A percentile compares a stretch with the other conserved stretches of the same genome.
Evolutionary conservation across 1,140 invertebrate genomes (phyloP).

Genomic region (Micrasema minimum): DNA sequence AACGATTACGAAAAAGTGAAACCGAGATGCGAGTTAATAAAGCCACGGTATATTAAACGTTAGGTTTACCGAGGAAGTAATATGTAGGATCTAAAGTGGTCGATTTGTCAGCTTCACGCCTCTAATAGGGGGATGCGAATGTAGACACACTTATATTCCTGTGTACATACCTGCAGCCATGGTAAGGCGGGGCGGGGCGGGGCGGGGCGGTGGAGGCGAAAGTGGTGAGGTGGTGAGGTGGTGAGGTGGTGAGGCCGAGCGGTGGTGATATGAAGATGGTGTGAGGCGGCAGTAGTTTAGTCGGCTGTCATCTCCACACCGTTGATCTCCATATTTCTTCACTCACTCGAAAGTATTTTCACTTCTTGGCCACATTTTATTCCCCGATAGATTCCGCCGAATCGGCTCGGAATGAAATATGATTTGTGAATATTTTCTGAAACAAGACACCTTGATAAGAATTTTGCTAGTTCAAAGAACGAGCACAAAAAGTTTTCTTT

Average conservation of each 20-base stretch:
- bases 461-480: too few species aligned
- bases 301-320: constrained; percentile 11
- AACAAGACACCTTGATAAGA: too few species aligned
- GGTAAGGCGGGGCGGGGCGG: too few species aligned
- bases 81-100: too few species aligned
- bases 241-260: not conserved
- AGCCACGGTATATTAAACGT: too few species aligned
- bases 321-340: constrained; percentile 30
- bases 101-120: too few species aligned
- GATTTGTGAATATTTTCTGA: not conserved
- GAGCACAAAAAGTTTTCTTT: too few species aligned
- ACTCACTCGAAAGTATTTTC: constrained; percentile 22
- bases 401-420: constrained; percentile 1
- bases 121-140: too few species aligned
- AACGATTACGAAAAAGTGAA: too few species aligned
- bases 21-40: too few species aligned
- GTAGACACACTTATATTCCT: too few species aligned
- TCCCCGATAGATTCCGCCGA: not conserved
- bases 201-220: not conserved
- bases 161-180: constrained; percentile 31
- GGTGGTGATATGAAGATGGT: not conserved
- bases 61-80: too few species aligned
- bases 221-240: not conserved
- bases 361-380: constrained; percentile 19
- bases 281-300: not conserved